Percentiles rank a stretch among this genome's conserved stretches.
Conservation (phyloP, 2,888 invertebrate genomes). For the Limulus polyphemus region DNA sequence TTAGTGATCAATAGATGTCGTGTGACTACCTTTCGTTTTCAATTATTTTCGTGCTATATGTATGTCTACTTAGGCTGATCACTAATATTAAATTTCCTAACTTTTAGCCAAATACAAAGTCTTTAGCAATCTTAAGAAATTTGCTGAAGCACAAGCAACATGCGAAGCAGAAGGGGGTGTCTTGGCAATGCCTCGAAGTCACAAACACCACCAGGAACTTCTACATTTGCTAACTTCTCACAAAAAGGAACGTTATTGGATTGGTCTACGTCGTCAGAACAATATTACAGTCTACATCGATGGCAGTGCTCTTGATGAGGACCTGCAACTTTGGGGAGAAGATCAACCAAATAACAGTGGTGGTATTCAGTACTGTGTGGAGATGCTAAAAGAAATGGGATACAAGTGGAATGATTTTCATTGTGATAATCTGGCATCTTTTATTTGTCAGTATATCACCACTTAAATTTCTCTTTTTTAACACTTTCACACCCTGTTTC, state of each 20-base stretch:
- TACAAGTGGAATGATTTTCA: constrained; percentile 24
- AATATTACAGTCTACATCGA: constrained; percentile 2
- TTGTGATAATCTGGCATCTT: constrained; percentile 17
- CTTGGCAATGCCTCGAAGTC: constrained; percentile 19
- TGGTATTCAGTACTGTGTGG: constrained; percentile 23
- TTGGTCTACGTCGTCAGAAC: not conserved
- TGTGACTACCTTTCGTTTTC: no score
- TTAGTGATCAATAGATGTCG: no score
- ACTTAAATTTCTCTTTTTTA: no score
- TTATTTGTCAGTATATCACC: constrained; percentile 18
- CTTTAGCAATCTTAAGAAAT: constrained; percentile 16
- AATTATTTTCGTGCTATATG: not conserved
- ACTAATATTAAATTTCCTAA: not conserved
- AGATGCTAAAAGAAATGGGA: constrained; percentile 21
- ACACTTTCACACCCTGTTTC: no score
- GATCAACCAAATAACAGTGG: constrained; percentile 24
- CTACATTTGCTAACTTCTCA: constrained; percentile 5
- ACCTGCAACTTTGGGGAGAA: constrained; percentile 20
- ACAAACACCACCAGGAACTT: constrained; percentile 15
- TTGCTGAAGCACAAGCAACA: constrained; percentile 18
- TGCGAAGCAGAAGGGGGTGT: constrained; percentile 15
- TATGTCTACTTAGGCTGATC: not conserved
- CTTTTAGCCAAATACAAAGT: constrained; percentile 18
- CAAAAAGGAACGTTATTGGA: constrained; percentile 1
- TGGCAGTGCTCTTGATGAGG: constrained; percentile 9